Percentiles rank a stretch among this genome's conserved stretches.
phyloP scores from a whole-genome alignment of 2,888 invertebrate genomes.

The Bibio marci region DNA sequence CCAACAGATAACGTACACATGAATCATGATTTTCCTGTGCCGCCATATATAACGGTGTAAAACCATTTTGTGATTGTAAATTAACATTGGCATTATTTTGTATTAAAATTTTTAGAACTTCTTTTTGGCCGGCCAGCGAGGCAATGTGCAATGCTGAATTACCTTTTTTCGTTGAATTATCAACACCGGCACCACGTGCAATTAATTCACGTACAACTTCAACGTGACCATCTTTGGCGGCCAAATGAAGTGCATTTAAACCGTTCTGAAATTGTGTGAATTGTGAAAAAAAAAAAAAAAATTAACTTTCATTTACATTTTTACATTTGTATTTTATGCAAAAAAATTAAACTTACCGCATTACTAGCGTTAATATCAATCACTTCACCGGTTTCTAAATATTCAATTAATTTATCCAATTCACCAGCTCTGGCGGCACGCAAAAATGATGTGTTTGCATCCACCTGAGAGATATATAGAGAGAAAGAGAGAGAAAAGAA shows the following conservation, averaged over 20 bases:
- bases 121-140: slow-evolving; percentile 90
- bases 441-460: slow-evolving; percentile 92
- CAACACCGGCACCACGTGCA: slow-evolving; percentile 77
- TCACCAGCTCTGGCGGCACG: slow-evolving; percentile 95
- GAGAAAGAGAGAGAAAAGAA: neutral
- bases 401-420: slow-evolving; percentile 84
- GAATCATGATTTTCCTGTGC: slow-evolving; percentile 93
- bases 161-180: slow-evolving; percentile 96
- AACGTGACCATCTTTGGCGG: slow-evolving; percentile 94
- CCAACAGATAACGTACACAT: slow-evolving; percentile 78
- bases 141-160: slow-evolving; percentile 94
- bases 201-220: slow-evolving; percentile 84
- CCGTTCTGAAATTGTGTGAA: slow-evolving; percentile 72
- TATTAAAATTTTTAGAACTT: slow-evolving; percentile 81
- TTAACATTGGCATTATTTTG: slow-evolving; percentile 88
- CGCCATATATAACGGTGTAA: slow-evolving; percentile 97
- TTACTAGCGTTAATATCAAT: slow-evolving; percentile 97
- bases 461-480: slow-evolving; percentile 21
- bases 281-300: neutral
- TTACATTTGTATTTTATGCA: too few relatives aligned
- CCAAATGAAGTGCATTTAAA: slow-evolving; percentile 89
- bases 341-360: slow-evolving; percentile 49
- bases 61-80: slow-evolving; percentile 91
- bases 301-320: neutral
- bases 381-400: slow-evolving; percentile 68